Conservation (phyloP, 2,113 vertebrate genomes). For the Syrmaticus mikado region DNA sequence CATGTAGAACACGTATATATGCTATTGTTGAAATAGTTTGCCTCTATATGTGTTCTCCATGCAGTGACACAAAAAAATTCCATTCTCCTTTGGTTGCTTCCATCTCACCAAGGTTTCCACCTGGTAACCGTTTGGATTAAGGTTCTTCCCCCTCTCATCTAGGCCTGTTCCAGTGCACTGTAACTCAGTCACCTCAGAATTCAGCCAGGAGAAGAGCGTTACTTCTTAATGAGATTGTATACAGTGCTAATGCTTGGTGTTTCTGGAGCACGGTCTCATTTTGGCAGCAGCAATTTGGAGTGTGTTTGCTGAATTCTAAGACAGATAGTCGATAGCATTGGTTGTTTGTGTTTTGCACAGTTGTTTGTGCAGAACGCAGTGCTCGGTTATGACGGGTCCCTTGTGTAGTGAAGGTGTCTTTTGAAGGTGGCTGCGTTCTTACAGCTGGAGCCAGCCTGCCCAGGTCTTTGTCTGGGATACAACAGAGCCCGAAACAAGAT, state of each 20-base stretch:
- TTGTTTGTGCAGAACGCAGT: background rate
- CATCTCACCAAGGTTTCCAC: background rate
- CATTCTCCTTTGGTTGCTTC: background rate
- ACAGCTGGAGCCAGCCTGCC: background rate
- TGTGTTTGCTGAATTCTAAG: background rate
- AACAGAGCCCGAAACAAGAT: background rate
- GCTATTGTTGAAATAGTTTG: background rate
- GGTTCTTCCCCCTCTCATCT: background rate
- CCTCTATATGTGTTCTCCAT: background rate
- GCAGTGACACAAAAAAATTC: background rate
- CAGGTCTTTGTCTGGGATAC: background rate
- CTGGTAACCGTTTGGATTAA: background rate
- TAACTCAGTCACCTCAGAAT: background rate
- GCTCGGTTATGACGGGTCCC: background rate
- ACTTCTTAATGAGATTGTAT: background rate
- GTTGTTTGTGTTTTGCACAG: background rate
- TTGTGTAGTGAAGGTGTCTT: background rate
- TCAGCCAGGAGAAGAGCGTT: background rate
- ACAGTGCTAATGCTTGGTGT: background rate
- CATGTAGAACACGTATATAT: background rate
- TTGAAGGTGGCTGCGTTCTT: background rate
- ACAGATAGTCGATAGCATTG: background rate
- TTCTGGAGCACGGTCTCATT: slow-evolving; percentile 30
- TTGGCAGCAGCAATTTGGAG: background rate
- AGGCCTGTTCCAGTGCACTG: background rate